Evolutionary conservation across 2,888 invertebrate genomes (phyloP).

Genomic region (Falcaria lacertinaria): DNA sequence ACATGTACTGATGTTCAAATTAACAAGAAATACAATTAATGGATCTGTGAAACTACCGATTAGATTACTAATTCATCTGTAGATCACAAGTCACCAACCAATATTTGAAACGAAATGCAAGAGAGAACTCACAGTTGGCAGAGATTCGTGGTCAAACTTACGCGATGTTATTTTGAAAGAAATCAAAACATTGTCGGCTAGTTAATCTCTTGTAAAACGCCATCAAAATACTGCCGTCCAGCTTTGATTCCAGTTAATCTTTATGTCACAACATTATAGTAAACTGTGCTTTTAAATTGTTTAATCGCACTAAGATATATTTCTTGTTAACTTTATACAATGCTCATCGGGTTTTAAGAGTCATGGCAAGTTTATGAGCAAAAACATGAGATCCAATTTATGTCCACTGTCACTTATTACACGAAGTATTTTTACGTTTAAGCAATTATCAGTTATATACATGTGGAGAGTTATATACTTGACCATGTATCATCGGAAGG

Average conservation of each 20-base stretch:
- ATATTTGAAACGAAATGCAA: conserved; percentile 11
- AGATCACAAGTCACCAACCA: too few species aligned
- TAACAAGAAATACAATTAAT: too few species aligned
- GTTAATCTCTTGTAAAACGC: conserved; percentile 42
- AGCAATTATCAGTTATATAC: too few species aligned
- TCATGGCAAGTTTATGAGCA: too few species aligned
- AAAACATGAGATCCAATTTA: too few species aligned
- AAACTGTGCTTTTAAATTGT: conserved; percentile 18
- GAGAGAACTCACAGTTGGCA: conserved; percentile 10
- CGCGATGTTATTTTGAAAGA: conserved; percentile 37
- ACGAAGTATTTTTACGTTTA: too few species aligned
- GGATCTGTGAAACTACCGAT: too few species aligned
- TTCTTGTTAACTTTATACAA: neutral
- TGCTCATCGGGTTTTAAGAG: neutral
- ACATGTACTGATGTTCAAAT: too few species aligned
- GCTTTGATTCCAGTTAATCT: conserved; percentile 21
- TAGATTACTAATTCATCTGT: too few species aligned
- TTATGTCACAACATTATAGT: conserved; percentile 31
- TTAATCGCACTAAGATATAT: conserved; percentile 8
- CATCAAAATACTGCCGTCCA: conserved; percentile 26
- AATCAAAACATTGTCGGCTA: conserved; percentile 45
- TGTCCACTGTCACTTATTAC: too few species aligned
- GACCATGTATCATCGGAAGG: too few species aligned
- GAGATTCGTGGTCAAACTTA: conserved; percentile 21
- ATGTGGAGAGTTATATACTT: too few species aligned